These are phyloP conservation scores for Stigmatopora argus DNA, from an alignment of 2,113 vertebrate species.

Conservation along the genomic window DNA sequence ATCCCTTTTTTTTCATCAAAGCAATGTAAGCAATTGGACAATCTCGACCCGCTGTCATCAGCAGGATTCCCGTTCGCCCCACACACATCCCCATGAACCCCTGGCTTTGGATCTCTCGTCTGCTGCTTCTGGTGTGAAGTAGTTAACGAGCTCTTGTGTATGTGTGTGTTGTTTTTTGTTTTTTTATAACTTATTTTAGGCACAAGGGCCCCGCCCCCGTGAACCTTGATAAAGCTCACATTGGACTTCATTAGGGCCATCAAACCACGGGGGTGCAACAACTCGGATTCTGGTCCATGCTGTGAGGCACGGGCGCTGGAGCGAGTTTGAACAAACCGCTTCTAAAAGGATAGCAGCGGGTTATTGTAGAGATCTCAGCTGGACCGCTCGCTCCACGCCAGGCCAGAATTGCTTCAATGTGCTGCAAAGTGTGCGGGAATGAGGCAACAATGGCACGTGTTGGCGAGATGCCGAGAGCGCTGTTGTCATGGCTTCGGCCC, in stretches of 20 bases:
- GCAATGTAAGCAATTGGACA: background rate
- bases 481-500: background rate
- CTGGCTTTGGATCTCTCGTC: slow-evolving; percentile 27
- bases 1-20: background rate
- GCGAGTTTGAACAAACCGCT: slow-evolving; percentile 12
- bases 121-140: slow-evolving; percentile 30
- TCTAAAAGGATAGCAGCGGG: background rate
- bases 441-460: slow-evolving; percentile 1
- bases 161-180: too few relatives aligned
- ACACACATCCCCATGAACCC: background rate
- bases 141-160: slow-evolving; percentile 45
- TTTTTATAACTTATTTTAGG: slow-evolving; percentile 23
- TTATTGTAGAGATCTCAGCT: background rate
- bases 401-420: background rate
- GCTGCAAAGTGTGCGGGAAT: background rate
- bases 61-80: background rate
- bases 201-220: slow-evolving; percentile 14
- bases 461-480: background rate
- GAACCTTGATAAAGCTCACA: slow-evolving; percentile 60
- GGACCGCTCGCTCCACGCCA: background rate
- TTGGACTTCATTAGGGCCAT: slow-evolving; percentile 60
- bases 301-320: slow-evolving; percentile 38
- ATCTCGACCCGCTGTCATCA: slow-evolving; percentile 11
- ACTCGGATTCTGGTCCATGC: slow-evolving; percentile 27
- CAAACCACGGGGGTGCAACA: slow-evolving; percentile 38